Conservation (phyloP, 2,113 vertebrate species). For the Salvelinus namaycush region DNA sequence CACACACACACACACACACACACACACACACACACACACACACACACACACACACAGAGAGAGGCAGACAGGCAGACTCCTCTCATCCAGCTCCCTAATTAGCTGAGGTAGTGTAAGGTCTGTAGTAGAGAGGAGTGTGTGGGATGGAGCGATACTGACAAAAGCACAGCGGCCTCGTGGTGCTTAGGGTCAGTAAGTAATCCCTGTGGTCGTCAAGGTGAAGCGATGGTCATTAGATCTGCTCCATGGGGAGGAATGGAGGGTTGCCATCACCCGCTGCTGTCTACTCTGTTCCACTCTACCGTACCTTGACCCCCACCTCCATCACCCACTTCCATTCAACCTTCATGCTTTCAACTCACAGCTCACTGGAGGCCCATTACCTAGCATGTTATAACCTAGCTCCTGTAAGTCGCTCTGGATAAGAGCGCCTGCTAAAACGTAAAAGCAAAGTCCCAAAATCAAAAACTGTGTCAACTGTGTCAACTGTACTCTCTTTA, state of each 20-base stretch:
- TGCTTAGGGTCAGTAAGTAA: constrained; percentile 11
- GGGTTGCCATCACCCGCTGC: background rate
- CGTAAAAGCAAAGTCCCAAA: constrained; percentile 5
- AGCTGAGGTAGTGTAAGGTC: background rate
- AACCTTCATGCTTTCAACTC: no score
- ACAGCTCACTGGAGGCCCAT: no score
- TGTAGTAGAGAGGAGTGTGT: background rate
- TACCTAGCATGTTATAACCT: no score
- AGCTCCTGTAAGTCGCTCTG: no score
- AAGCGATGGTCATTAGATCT: background rate
- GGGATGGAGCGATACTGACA: constrained; percentile 6
- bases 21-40: background rate
- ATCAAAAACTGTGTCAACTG: constrained; percentile 52
- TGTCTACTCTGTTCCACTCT: background rate
- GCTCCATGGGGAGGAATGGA: background rate
- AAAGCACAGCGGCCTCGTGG: background rate
- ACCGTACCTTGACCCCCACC: background rate
- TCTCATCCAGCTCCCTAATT: constrained; percentile 7
- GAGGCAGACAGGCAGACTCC: constrained; percentile 1
- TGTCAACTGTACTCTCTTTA: no score
- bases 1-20: background rate
- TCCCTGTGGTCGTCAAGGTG: background rate
- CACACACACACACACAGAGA: background rate
- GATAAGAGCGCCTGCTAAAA: no score
- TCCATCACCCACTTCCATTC: background rate